Base-by-base conservation (phyloP, 2,888 invertebrate genomes). In the Selenia dentaria region DNA sequence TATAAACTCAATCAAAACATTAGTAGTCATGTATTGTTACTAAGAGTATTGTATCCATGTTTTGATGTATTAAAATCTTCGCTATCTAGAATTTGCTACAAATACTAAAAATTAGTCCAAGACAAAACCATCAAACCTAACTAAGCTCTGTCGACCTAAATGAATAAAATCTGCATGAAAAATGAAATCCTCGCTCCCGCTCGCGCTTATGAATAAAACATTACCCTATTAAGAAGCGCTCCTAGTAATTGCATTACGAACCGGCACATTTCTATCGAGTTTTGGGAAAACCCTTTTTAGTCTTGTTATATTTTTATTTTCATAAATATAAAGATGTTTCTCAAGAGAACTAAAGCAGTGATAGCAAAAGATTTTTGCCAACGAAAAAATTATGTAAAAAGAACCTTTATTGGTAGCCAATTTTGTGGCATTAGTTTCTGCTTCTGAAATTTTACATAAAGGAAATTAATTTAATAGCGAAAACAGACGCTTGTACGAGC, bases 161-260 rank as follows among this genome's bases (percentile, higher is more conserved):
- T 38, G 44, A 46, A 46, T 39, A 39, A 24, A 35, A 41, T 42
- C 36, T 45, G 28, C 34, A 40, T 44, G 12, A 48, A 33, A 33
- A 48, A 36, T 29, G 38, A 27, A 16, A 26, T 24, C 28, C 32
- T 32, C 48, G 52, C 45, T 39, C 26, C 27, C 64, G 68, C 71
- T 62, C 22, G 45, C 45, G 55, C 67, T 31, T 48, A 51, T 65
- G 28, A 61, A 26, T 34, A 26, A 36, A 33, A 1, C 32, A 44
- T 32, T 18, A 6, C 42, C 9, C 35, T 32, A 25, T 54, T 18
- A 62, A 62, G 62, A 57, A 57, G 57, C 64, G 33, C 9, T 20
- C 31, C 8, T 16, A 26, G 71, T 79, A 79, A 79, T 79, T 78
- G 72, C 67, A 75, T 79, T 79, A 78, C 69, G 67, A 70, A 61